phyloP scores from a whole-genome alignment of 1,140 invertebrate species.

The Neodiprion fabricii region DNA sequence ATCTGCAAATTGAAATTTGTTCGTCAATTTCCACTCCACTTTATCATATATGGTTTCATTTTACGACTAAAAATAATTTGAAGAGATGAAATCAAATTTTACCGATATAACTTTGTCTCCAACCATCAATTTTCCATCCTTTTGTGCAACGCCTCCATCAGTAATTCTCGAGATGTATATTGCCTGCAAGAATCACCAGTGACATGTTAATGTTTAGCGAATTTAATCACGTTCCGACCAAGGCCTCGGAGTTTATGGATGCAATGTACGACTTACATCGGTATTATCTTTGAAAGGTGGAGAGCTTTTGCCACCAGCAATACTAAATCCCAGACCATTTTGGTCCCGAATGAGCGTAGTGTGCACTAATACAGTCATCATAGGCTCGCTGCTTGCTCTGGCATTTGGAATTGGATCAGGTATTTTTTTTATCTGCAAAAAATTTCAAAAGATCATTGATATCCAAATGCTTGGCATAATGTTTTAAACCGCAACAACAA shows the following conservation, averaged over 20 bases:
- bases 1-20: constrained; percentile 68
- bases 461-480: neutral
- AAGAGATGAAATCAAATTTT: constrained; percentile 25
- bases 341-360: constrained; percentile 91
- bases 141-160: constrained; percentile 89
- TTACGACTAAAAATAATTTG: constrained; percentile 12
- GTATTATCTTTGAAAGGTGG: constrained; percentile 77
- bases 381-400: constrained; percentile 45
- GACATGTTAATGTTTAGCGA: constrained; percentile 15
- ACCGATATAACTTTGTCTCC: constrained; percentile 93
- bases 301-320: constrained; percentile 92
- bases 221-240: constrained; percentile 6
- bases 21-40: constrained; percentile 19
- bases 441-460: constrained; percentile 24
- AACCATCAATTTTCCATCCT: constrained; percentile 90
- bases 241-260: too few species aligned
- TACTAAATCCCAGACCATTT: constrained; percentile 92
- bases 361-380: constrained; percentile 67
- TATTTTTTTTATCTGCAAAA: constrained; percentile 51
- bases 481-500: too few species aligned
- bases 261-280: constrained; percentile 59
- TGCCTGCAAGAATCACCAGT: constrained; percentile 70
- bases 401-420: constrained; percentile 50
- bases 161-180: constrained; percentile 94
- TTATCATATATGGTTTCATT: constrained; percentile 11